Conservation (phyloP, 2,113 vertebrate species). For the Grus americana region DNA sequence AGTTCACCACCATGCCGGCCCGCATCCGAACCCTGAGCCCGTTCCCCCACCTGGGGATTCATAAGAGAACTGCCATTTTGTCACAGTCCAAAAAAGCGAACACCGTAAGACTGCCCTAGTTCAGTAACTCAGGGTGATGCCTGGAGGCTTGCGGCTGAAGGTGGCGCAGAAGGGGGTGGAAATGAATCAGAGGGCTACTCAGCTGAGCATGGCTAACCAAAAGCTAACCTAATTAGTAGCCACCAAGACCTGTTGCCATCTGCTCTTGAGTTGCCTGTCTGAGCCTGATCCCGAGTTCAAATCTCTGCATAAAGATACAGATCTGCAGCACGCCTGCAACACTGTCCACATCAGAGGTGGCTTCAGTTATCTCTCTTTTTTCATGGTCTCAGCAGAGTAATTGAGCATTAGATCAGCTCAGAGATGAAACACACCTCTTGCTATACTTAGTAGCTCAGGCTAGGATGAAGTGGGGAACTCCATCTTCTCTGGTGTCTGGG, state of each 20-base stretch:
- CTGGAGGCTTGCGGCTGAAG: not conserved
- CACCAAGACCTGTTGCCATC: not conserved
- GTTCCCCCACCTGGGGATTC: not conserved
- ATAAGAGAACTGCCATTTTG: rapidly evolving
- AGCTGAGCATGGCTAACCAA: not conserved
- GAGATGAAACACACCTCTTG: not conserved
- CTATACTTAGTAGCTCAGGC: not conserved
- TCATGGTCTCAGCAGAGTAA: not conserved
- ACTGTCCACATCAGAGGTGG: not conserved
- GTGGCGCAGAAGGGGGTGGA: not conserved
- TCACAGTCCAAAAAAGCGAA: not conserved
- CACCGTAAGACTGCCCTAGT: rapidly evolving
- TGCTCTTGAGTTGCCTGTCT: not conserved
- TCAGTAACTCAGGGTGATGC: not conserved
- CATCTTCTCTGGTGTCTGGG: not conserved
- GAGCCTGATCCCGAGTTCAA: not conserved
- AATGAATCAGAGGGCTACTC: not conserved
- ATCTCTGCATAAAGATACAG: not conserved
- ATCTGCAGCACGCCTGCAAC: not conserved
- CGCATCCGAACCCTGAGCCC: rapidly evolving
- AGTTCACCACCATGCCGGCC: not conserved
- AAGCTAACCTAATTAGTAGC: not conserved
- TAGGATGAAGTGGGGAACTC: not conserved
- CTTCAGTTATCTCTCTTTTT: not conserved
- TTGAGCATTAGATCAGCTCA: not conserved